A percentile compares a stretch with the other conserved stretches of the same genome.
Evolutionary conservation across 1,140 invertebrate species (phyloP).

Genomic region (Pseudomyrmex dendroicus): DNA sequence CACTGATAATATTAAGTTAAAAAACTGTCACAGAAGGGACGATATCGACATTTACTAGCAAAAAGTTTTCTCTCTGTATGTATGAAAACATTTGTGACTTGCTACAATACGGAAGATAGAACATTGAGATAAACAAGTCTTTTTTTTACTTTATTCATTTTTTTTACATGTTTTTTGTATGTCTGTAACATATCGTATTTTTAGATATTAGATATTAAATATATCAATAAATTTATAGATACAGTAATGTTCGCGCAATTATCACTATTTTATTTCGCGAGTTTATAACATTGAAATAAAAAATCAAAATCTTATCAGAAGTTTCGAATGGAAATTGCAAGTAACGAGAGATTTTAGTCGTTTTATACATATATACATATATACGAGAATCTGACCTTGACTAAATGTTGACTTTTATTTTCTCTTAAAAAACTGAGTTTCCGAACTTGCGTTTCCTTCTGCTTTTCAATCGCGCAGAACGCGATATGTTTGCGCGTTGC

Average conservation of each 20-base stretch:
- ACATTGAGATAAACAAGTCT: too few species aligned
- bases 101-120: not conserved
- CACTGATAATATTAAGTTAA: not conserved
- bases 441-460: not conserved
- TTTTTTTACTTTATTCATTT: not conserved
- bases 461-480: not conserved
- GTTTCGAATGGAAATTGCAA: too few species aligned
- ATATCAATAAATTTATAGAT: too few species aligned
- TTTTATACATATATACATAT: too few species aligned
- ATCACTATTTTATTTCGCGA: too few species aligned
- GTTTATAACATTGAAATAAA: too few species aligned
- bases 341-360: too few species aligned
- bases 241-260: too few species aligned
- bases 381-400: not conserved
- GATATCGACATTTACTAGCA: constrained; percentile 1
- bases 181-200: too few species aligned
- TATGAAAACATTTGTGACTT: not conserved
- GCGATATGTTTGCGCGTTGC: not conserved
- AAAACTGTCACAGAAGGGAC: not conserved
- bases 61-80: not conserved
- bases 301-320: too few species aligned
- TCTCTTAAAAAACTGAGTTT: not conserved
- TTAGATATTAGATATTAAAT: too few species aligned
- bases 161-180: not conserved
- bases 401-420: not conserved